Percentiles rank a stretch among this genome's conserved stretches.
Conservation (phyloP, 2,888 invertebrate genomes). For the Drosophila neonasuta region DNA sequence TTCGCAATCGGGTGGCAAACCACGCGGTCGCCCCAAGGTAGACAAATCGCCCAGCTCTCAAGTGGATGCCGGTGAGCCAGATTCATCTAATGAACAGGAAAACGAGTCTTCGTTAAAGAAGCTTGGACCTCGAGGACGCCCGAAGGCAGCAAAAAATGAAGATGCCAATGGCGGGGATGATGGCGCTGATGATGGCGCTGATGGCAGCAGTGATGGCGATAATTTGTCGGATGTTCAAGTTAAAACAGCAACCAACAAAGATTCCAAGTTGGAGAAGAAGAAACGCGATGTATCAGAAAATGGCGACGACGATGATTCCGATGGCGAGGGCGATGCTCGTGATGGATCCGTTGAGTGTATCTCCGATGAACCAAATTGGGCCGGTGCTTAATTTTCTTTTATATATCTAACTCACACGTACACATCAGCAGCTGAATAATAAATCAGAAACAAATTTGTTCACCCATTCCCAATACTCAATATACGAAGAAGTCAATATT, state of each 20-base stretch:
- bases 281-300: not conserved
- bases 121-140: constrained; percentile 47
- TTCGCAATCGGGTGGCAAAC: constrained; percentile 23
- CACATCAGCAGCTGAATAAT: constrained; percentile 25
- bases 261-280: not conserved
- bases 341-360: constrained; percentile 38
- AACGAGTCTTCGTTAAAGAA: constrained; percentile 43
- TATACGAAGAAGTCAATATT: no score
- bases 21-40: constrained; percentile 47
- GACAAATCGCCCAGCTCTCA: constrained; percentile 8
- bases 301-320: not conserved
- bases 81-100: constrained; percentile 26
- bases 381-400: constrained; percentile 20
- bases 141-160: constrained; percentile 34
- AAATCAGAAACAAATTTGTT: not conserved
- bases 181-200: constrained; percentile 28
- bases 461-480: no score
- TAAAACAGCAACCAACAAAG: constrained; percentile 6
- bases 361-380: constrained; percentile 48
- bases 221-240: constrained; percentile 9
- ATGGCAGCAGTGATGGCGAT: constrained; percentile 13
- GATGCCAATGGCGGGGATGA: constrained; percentile 30
- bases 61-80: constrained; percentile 31
- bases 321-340: constrained; percentile 27
- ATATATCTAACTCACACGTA: constrained; percentile 14